A percentile compares a stretch with the other conserved stretches of the same genome.
phyloP scores from a whole-genome alignment of 1,140 invertebrate species.

The Ceratina japonica region DNA sequence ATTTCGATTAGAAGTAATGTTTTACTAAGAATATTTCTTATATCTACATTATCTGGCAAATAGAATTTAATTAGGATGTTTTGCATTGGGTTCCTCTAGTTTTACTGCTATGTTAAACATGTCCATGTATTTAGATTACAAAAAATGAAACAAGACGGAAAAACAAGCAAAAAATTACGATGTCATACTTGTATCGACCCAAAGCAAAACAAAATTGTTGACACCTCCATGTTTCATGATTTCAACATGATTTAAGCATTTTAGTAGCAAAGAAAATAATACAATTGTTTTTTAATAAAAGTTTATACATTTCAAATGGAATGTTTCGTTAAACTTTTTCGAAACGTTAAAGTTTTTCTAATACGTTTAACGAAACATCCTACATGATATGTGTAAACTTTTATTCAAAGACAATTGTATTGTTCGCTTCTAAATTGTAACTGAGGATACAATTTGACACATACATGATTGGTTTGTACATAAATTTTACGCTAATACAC shows the following conservation, averaged over 20 bases:
- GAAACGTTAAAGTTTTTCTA: slow-evolving; percentile 42
- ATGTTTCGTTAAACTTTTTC: slow-evolving; percentile 24
- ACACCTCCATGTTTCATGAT: not conserved
- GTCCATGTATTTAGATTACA: not conserved
- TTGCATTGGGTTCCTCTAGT: slow-evolving; percentile 32
- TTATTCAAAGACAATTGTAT: not conserved
- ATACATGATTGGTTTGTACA: slow-evolving; percentile 36
- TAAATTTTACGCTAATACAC: slow-evolving; percentile 39
- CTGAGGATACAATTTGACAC: slow-evolving; percentile 36
- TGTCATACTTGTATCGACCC: slow-evolving; percentile 8
- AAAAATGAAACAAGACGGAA: slow-evolving; percentile 4
- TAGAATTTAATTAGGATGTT: slow-evolving; percentile 39
- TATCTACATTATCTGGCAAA: slow-evolving; percentile 52
- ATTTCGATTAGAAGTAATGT: slow-evolving; percentile 37
- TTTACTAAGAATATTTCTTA: slow-evolving; percentile 51
- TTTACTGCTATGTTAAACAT: slow-evolving; percentile 23
- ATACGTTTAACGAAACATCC: slow-evolving; percentile 18
- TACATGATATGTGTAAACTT: slow-evolving; percentile 28
- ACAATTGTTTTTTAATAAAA: slow-evolving; percentile 6
- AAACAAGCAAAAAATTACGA: slow-evolving; percentile 31
- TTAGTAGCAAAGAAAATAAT: slow-evolving; percentile 9
- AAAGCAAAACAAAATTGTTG: slow-evolving; percentile 26
- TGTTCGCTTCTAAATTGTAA: not conserved
- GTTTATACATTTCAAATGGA: slow-evolving; percentile 26
- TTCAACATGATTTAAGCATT: slow-evolving; percentile 25